phyloP scores from a whole-genome alignment of 2,113 vertebrate species.

The Solenodon paradoxus region DNA sequence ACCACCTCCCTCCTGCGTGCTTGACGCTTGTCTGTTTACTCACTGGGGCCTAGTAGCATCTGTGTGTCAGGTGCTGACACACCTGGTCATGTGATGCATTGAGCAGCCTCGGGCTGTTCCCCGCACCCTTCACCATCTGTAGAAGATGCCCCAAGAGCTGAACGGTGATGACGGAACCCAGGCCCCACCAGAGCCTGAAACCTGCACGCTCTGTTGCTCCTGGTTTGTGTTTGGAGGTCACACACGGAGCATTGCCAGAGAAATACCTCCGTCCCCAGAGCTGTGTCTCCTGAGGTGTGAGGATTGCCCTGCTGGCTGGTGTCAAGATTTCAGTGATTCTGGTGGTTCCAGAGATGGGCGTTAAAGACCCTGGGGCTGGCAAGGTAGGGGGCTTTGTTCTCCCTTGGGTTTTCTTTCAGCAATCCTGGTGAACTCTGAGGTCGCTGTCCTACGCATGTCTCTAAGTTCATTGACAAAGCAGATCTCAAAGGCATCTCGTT shows the following conservation, averaged over 20 bases:
- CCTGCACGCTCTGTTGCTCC: not conserved
- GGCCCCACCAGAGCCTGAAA: rapidly evolving
- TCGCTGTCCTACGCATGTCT: not conserved
- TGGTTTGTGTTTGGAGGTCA: not conserved
- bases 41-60: not conserved
- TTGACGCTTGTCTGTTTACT: not conserved
- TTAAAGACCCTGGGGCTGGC: no score
- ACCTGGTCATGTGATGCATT: not conserved
- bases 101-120: not conserved
- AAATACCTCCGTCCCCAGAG: not conserved
- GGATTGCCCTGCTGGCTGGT: not conserved
- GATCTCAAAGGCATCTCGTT: not conserved
- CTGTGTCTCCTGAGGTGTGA: not conserved
- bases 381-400: not conserved
- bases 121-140: not conserved
- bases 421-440: not conserved
- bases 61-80: not conserved
- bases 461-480: not conserved
- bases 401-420: not conserved
- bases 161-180: not conserved
- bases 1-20: no score
- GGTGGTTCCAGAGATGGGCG: not conserved
- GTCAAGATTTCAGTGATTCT: not conserved
- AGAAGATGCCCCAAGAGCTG: not conserved
- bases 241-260: not conserved